A percentile compares a stretch with the other conserved stretches of the same genome.
Evolutionary conservation across 2,113 vertebrate genomes (phyloP).

Genomic region (Mus musculus): GRCm39 chr2:31509501-31510000

Average conservation of each 20-base stretch:
- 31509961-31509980: neutral
- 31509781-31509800: neutral
- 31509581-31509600: constrained; percentile 63
- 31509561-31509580: constrained; percentile 64
- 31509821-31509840: neutral
- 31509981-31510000: rapidly evolving
- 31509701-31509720: neutral
- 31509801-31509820: too few species aligned
- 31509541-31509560: neutral
- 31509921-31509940: neutral
- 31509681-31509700: neutral
- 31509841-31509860: neutral
- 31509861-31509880: too few species aligned
- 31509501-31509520: neutral
- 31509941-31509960: neutral
- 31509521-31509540: neutral
- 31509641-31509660: constrained; percentile 65
- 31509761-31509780: neutral
- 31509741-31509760: neutral
- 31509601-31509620: constrained; percentile 72
- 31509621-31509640: constrained; percentile 71
- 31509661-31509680: neutral
- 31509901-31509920: neutral
- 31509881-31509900: neutral
- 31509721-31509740: neutral